A percentile compares a stretch with the other conserved stretches of the same genome.
phyloP scores from a whole-genome alignment of 2,888 invertebrate species.

The Himalopsyche kuldschensis region DNA sequence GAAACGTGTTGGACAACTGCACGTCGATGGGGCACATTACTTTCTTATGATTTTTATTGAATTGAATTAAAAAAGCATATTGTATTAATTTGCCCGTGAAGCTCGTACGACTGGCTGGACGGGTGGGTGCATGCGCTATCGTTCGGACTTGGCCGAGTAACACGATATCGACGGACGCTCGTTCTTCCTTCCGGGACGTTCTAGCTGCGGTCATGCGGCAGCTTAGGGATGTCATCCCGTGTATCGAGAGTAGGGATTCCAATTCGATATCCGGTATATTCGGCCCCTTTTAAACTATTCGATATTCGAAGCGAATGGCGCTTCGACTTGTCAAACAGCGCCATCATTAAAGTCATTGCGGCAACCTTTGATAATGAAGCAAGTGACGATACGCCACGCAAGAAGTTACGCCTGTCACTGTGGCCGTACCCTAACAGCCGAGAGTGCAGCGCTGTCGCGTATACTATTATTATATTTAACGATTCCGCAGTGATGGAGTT shows the following conservation, averaged over 20 bases:
- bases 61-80: not conserved
- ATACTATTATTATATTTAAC: not conserved
- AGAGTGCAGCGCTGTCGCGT: not conserved
- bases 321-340: too few species aligned
- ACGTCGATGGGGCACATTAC: not conserved
- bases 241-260: too few species aligned
- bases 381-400: too few species aligned
- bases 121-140: not conserved
- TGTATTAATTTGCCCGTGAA: not conserved
- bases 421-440: too few species aligned
- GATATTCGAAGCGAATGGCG: too few species aligned
- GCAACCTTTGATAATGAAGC: too few species aligned
- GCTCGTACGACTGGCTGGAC: not conserved
- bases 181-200: not conserved
- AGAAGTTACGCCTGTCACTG: too few species aligned
- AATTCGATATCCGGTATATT: too few species aligned
- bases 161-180: not conserved
- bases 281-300: too few species aligned
- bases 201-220: not conserved
- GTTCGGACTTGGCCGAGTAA: not conserved
- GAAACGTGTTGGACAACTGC: not conserved
- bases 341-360: too few species aligned
- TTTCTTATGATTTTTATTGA: not conserved
- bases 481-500: not conserved
- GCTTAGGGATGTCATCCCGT: not conserved